These are phyloP conservation scores for Thalassarche chlororhynchos DNA, from an alignment of 2,113 vertebrate species.

Conservation along the genomic window DNA sequence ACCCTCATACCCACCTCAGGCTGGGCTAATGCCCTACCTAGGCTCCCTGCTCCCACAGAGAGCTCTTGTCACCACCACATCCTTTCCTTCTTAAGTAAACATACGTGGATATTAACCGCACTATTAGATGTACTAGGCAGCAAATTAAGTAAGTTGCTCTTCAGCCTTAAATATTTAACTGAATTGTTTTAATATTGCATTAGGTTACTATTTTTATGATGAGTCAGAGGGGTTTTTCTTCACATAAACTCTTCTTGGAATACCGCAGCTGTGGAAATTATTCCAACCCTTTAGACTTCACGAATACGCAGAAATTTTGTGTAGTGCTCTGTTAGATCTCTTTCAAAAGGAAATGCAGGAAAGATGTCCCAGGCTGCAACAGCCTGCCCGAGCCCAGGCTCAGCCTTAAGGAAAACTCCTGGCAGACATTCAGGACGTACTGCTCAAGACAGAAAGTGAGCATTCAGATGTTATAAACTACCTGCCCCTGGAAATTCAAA, in stretches of 20 bases:
- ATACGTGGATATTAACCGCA: not conserved
- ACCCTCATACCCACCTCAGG: not conserved
- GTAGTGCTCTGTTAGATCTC: not conserved
- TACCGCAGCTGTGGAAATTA: not conserved
- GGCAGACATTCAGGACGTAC: not conserved
- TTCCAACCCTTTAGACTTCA: not conserved
- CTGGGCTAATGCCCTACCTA: not conserved
- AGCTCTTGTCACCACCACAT: not conserved
- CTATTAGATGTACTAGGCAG: not conserved
- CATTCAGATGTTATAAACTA: not conserved
- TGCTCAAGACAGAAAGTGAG: not conserved
- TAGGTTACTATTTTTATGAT: not conserved
- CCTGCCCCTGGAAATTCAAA: not conserved
- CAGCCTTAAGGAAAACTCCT: not conserved
- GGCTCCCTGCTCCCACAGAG: not conserved
- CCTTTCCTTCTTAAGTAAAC: not conserved
- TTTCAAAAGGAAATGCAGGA: not conserved
- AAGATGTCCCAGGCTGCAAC: not conserved
- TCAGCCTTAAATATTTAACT: not conserved
- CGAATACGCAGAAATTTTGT: not conserved
- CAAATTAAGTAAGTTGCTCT: not conserved
- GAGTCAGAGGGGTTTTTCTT: not conserved
- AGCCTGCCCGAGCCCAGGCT: not conserved
- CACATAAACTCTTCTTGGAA: not conserved
- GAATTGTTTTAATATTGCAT: not conserved